These are phyloP conservation scores for Gallinago jamesoni DNA, from an alignment of 2,113 vertebrate species.

Conservation along the genomic window DNA sequence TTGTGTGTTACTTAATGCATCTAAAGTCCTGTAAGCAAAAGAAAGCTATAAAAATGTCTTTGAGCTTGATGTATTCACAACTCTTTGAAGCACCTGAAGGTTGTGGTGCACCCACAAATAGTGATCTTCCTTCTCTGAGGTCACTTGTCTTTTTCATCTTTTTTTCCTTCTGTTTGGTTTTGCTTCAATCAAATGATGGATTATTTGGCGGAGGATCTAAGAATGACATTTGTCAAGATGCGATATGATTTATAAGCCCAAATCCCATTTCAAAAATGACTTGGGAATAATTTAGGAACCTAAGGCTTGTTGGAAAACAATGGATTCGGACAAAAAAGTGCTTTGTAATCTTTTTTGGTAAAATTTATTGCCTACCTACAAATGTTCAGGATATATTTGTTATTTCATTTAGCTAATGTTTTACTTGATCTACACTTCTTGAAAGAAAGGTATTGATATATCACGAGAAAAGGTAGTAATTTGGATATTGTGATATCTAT, in stretches of 20 bases:
- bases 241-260: not conserved
- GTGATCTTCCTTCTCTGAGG: not conserved
- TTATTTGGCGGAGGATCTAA: not conserved
- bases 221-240: not conserved
- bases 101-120: not conserved
- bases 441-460: not conserved
- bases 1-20: not conserved
- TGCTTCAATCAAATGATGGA: not conserved
- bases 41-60: not conserved
- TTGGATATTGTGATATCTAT: not conserved
- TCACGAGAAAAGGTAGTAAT: not conserved
- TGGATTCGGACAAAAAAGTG: not conserved
- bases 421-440: not conserved
- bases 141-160: not conserved
- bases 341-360: not conserved
- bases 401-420: constrained; percentile 26
- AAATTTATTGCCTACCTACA: not conserved
- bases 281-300: not conserved
- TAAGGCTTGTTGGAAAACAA: not conserved
- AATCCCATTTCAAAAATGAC: not conserved
- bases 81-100: not conserved
- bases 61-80: not conserved
- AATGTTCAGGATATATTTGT: not conserved
- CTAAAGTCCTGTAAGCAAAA: not conserved
- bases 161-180: not conserved